Evolutionary conservation across 2,888 invertebrate species (phyloP).

Genomic region (Coenonympha glycerion): DNA sequence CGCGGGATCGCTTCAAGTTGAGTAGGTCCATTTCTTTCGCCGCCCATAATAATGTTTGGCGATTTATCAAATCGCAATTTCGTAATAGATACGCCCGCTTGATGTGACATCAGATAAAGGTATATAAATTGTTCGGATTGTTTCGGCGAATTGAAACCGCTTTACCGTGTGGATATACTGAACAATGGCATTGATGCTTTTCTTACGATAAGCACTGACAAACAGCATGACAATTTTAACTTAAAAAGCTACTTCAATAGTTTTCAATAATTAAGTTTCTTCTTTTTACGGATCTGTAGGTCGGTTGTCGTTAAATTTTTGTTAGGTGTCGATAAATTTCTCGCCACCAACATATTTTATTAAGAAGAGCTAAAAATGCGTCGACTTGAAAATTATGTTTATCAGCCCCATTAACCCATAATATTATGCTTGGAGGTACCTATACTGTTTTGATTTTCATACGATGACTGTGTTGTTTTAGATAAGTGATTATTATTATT

Average conservation of each 20-base stretch:
- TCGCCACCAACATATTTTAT: too few relatives aligned
- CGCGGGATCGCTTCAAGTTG: constrained; percentile 54
- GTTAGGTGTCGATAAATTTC: too few relatives aligned
- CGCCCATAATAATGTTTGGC: constrained; percentile 72
- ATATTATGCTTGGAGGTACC: too few relatives aligned
- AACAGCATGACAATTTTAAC: constrained; percentile 12
- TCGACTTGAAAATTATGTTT: too few relatives aligned
- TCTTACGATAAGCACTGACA: constrained; percentile 11
- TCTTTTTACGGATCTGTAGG: neutral
- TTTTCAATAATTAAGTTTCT: neutral
- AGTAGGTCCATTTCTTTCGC: constrained; percentile 71
- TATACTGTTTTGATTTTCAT: too few relatives aligned
- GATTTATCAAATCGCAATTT: constrained; percentile 75
- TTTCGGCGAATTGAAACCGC: constrained; percentile 22
- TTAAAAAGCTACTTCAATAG: neutral
- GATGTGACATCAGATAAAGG: constrained; percentile 61
- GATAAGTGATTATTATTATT: too few relatives aligned
- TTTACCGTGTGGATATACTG: constrained; percentile 10
- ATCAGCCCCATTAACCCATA: too few relatives aligned
- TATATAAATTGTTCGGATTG: constrained; percentile 47
- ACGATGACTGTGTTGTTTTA: too few relatives aligned
- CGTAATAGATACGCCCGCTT: constrained; percentile 71
- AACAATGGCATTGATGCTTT: constrained; percentile 12
- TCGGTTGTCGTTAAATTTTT: too few relatives aligned
- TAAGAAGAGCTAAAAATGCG: too few relatives aligned